Base-by-base conservation (phyloP, 2,888 invertebrate species). In the Sycophila texana region DNA sequence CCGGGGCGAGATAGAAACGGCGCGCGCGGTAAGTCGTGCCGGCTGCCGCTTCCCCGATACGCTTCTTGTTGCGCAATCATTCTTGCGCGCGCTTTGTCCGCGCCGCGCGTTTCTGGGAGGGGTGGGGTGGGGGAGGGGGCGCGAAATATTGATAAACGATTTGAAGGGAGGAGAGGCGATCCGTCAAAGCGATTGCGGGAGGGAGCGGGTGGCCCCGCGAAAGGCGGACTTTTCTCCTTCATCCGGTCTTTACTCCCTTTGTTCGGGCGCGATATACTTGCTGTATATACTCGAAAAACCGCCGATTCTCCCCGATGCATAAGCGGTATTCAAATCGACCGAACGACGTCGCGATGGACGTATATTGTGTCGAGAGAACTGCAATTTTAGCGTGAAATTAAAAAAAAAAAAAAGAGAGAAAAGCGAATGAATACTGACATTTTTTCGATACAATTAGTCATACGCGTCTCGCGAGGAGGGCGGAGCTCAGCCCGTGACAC, bases 131-230 rank as follows among this genome's bases (percentile, higher is more conserved):
- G 12, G 14, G 26, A 10, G n/a, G 57, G 4, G 30, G 68, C 49
- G 58, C 68, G 60, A 80, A 77, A 80, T 80, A 80, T 80, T 77
- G 77, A 80, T 80, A 77, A 80, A 77, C 77, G 68, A 80, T 80
- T 80, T 65, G 55, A 47, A 63, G 63, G 65, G 51, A 61, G 49
- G 67, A 57, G 49, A 74, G 55, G 30, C 70, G 61, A 67, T 72
- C 51, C 67, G 53, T 47, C 39, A 72, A 67, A 49, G 57, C 20
- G 75, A 65, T 51, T 70, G 51, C 7, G 47, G n/a, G 26, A 65
- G 65, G 66, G 57, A 5, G 58, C n/a, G n/a, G 53, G n/a, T 26
- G 47, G 73, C 18, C 39, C 61, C 51, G 65, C 39, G 60, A 72
- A 75, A 61, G 74, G 60, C 65, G 57, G 66, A 71, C 63, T 80